Evolutionary conservation across 2,113 vertebrate species (phyloP), one percentile per base, ranked within the genome.

Genomic region (Ageneiosus marmoratus): DNA sequence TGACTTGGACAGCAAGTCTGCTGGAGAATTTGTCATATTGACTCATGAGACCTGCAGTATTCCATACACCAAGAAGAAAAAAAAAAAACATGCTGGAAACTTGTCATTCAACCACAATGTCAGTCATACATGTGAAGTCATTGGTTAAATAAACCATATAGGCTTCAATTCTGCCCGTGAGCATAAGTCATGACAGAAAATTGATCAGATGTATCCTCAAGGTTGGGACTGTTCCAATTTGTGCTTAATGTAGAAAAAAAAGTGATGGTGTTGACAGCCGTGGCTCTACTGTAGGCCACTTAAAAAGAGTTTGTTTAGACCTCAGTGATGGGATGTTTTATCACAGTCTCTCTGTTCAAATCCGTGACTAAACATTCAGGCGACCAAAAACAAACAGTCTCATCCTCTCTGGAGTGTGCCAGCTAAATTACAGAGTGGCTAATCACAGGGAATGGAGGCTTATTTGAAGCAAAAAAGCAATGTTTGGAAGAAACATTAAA

Each of bases 351-450:
- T 76, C 79, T 34, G 27, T 69, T 58, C 77, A 82, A 67, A 83
- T 85, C 77, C 74, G 37, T 79, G 51, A 85, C 77, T 72, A 86
- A 85, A 85, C 84, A 87, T 53, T 53, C 46, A 85, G 81, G 76
- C 77, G 37, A 83, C 55, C 58, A 44, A 85, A 88, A 88, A 88
- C 87, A 88, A 88, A 88, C 85, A 83, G 83, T 83, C 73, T 82
- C 85, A 83, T 88, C 85, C 78, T 85, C 85, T 79, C 81, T 16
- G 65, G 85, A 85, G 85, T 81, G 65, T 41, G 15, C 41, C 63
- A 75, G 80, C 83, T 48, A 85, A 88, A 88, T 88, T 86, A 86
- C 37, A 86, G 85, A 88, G 87, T 20, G 46, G 50, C 83, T 82
- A 86, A 88, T 87, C 77, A 87, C 65, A 85, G 86, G 75, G 83